Percentiles rank a stretch among this genome's conserved stretches.
phyloP scores from a whole-genome alignment of 2,113 vertebrate genomes.

The Myrmophylax atrothorax region DNA sequence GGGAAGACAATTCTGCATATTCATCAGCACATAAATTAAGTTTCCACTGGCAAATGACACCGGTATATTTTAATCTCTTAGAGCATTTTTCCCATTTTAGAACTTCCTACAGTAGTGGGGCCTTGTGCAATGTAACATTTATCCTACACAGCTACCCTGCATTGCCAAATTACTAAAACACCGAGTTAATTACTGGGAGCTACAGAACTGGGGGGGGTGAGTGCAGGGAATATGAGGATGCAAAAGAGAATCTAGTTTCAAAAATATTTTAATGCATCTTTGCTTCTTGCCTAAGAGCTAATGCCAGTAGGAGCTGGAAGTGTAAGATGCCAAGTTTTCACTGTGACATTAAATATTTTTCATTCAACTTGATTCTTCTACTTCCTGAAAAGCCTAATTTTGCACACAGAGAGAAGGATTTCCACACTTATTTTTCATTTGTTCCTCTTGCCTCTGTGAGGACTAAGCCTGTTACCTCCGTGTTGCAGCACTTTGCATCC shows the following conservation, averaged over 20 bases:
- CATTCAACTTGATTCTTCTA: not conserved
- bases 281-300: not conserved
- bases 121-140: not conserved
- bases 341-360: not conserved
- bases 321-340: not conserved
- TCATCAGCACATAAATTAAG: not conserved
- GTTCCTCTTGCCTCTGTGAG: not conserved
- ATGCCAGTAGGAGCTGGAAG: not conserved
- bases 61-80: not conserved
- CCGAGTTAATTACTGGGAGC: not conserved
- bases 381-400: not conserved
- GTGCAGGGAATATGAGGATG: not conserved
- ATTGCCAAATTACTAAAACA: not conserved
- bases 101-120: not conserved
- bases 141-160: not conserved
- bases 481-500: accelerated
- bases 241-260: not conserved
- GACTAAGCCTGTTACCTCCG: not conserved
- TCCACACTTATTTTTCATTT: not conserved
- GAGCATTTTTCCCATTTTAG: not conserved
- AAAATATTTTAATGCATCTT: not conserved
- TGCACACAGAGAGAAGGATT: not conserved
- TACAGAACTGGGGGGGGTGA: not conserved
- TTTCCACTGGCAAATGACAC: not conserved
- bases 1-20: not conserved